A percentile compares a stretch with the other conserved stretches of the same genome.
phyloP scores from a whole-genome alignment of 2,888 invertebrate species.

The Caenorhabditis wallacei region DNA sequence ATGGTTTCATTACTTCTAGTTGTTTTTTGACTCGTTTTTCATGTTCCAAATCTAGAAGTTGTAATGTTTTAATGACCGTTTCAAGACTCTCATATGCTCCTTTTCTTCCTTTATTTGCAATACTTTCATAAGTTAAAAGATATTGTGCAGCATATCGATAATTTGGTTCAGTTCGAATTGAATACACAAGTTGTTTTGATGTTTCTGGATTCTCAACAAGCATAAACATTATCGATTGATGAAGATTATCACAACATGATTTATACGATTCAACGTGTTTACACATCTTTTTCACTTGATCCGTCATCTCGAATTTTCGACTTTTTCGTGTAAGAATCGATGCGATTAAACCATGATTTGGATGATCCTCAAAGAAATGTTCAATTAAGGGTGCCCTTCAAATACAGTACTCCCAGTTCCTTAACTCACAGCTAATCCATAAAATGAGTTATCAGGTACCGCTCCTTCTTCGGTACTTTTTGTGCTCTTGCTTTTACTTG shows the following conservation, averaged over 20 bases:
- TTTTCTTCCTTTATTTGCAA: conserved; percentile 47
- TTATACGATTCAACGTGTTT: conserved; percentile 54
- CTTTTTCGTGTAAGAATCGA: conserved; percentile 46
- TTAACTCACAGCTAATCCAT: conserved; percentile 47
- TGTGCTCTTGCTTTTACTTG: conserved; percentile 19
- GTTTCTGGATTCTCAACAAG: conserved; percentile 45
- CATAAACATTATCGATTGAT: conserved; percentile 47
- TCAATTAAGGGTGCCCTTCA: no score
- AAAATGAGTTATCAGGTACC: conserved; percentile 18
- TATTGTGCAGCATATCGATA: conserved; percentile 24
- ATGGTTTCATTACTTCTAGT: conserved; percentile 41
- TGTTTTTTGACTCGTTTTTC: conserved; percentile 38
- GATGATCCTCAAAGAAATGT: conserved; percentile 35
- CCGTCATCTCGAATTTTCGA: conserved; percentile 47
- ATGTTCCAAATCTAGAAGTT: conserved; percentile 11
- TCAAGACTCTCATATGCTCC: conserved; percentile 30
- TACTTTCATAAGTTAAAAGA: conserved; percentile 31
- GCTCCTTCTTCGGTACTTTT: conserved; percentile 24
- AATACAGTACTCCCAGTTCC: background rate
- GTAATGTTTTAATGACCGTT: conserved; percentile 2
- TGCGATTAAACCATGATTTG: conserved; percentile 39
- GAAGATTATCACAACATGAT: conserved; percentile 30
- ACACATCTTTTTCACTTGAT: conserved; percentile 41
- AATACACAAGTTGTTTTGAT: background rate
- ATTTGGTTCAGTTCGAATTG: conserved; percentile 11